phyloP scores from a whole-genome alignment of 1,140 invertebrate species.

The Eufriesea mexicana region DNA sequence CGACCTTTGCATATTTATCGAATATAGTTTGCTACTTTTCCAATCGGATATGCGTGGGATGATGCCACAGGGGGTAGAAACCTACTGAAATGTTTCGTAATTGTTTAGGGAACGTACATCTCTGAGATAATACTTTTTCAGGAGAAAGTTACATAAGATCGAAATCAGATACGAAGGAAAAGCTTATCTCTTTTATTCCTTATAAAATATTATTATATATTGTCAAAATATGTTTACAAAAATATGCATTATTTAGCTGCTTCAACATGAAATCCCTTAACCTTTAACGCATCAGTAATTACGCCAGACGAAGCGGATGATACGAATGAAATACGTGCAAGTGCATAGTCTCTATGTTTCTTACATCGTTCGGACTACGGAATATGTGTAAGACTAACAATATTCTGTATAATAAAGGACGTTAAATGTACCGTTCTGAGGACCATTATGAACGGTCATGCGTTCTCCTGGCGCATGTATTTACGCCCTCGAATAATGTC shows the following conservation, averaged over 20 bases:
- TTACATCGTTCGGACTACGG: neutral
- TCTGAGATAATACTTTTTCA: neutral
- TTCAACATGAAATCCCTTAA: neutral
- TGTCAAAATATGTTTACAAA: neutral
- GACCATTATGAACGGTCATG: slow-evolving; percentile 58
- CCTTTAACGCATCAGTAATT: neutral
- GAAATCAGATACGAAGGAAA: neutral
- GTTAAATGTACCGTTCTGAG: slow-evolving; percentile 42
- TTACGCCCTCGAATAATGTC: slow-evolving; percentile 32
- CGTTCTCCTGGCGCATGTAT: slow-evolving; percentile 67
- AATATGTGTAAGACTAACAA: slow-evolving; percentile 1
- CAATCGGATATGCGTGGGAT: neutral
- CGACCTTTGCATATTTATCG: slow-evolving; percentile 29
- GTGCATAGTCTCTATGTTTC: neutral
- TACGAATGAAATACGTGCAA: neutral
- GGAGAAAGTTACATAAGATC: neutral
- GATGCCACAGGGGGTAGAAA: neutral
- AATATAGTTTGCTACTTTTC: neutral
- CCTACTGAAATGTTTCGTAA: neutral
- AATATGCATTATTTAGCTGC: neutral
- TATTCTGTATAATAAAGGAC: neutral
- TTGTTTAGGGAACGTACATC: neutral
- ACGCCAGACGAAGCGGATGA: neutral
- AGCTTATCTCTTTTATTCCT: too few species aligned
- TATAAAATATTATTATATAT: neutral